Conservation (phyloP, 2,888 invertebrate species). For the Erannis defoliaria region DNA sequence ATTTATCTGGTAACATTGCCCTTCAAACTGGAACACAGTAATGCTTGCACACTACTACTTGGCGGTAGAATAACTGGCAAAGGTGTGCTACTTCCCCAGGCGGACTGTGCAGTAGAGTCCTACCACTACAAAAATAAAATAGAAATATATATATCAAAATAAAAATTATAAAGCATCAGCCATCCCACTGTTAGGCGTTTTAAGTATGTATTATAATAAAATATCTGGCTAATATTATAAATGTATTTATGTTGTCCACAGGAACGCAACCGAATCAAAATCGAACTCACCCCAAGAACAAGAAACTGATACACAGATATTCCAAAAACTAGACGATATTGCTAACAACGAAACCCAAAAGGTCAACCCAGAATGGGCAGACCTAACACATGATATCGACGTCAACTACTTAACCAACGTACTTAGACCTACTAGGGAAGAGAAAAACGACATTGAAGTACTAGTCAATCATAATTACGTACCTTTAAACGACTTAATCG, state of each 20-base stretch:
- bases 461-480: slow-evolving; percentile 58
- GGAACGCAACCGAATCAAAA: slow-evolving; percentile 16
- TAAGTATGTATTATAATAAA: no score
- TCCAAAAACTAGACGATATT: not conserved
- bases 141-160: no score
- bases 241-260: slow-evolving; percentile 32
- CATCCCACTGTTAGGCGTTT: no score
- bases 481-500: slow-evolving; percentile 54
- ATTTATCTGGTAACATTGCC: no score
- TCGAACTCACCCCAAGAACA: slow-evolving; percentile 4
- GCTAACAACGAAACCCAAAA: slow-evolving; percentile 32
- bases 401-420: slow-evolving; percentile 66
- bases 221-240: not conserved
- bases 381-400: slow-evolving; percentile 74
- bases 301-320: slow-evolving; percentile 8
- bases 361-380: slow-evolving; percentile 57
- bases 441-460: slow-evolving; percentile 66
- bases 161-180: no score
- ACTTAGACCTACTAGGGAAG: slow-evolving; percentile 57
- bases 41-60: no score
- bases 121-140: no score
- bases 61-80: no score
- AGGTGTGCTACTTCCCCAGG: no score
- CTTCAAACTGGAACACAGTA: no score
- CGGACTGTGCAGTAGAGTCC: no score